Percentiles rank a stretch among this genome's conserved stretches.
Evolutionary conservation across 2,888 invertebrate genomes (phyloP).

Genomic region (Dynastes grantii): DNA sequence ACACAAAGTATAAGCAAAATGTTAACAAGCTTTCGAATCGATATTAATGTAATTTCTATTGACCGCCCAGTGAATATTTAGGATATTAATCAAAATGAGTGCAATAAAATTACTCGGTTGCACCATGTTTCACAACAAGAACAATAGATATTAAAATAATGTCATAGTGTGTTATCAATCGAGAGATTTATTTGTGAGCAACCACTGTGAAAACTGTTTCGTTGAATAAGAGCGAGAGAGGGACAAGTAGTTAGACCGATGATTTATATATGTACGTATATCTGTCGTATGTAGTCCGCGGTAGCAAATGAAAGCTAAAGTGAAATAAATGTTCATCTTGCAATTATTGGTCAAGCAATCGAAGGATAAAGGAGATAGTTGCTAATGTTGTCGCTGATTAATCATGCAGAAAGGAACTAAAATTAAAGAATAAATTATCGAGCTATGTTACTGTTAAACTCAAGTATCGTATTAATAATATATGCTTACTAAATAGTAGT

Average conservation of each 20-base stretch:
- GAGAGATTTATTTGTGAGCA: slow-evolving; percentile 20
- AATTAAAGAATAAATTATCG: too few species aligned
- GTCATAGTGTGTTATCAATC: slow-evolving; percentile 11
- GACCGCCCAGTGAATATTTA: background rate
- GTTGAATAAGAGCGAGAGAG: slow-evolving; percentile 1
- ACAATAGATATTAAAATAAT: slow-evolving; percentile 22
- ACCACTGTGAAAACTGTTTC: slow-evolving; percentile 16
- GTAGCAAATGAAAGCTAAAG: background rate
- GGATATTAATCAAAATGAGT: slow-evolving; percentile 41
- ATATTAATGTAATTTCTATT: too few species aligned
- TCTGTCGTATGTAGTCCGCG: background rate
- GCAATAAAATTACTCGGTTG: slow-evolving; percentile 32
- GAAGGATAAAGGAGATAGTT: too few species aligned
- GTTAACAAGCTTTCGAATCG: background rate
- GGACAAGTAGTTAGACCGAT: background rate
- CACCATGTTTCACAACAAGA: slow-evolving; percentile 8
- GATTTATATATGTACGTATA: background rate
- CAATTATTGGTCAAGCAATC: background rate
- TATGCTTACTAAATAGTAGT: too few species aligned
- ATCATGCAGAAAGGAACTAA: too few species aligned
- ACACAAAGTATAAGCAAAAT: slow-evolving; percentile 22
- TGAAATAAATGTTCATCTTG: background rate
- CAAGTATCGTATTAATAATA: too few species aligned
- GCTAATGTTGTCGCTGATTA: too few species aligned
- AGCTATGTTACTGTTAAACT: too few species aligned